Base-by-base conservation (phyloP, 2,888 invertebrate genomes). In the Erannis defoliaria region DNA sequence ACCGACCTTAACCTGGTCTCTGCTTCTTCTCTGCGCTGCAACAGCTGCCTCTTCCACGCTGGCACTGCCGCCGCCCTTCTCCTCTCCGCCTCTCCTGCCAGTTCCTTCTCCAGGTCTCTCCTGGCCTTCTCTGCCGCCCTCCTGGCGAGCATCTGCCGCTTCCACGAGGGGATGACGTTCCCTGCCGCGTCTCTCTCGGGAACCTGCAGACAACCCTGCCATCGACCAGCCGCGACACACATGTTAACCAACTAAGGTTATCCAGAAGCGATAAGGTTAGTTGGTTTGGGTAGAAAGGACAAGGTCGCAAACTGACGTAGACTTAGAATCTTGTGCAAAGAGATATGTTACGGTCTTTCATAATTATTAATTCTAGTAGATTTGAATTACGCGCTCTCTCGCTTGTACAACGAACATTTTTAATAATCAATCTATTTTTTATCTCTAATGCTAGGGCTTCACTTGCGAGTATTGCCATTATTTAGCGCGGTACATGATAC, bases 41-140 rank as follows among this genome's bases (percentile, higher is more conserved):
- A 88, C 60, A 99, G 93, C 80, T 98, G 98, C 56, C 98, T 94
- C 86, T 99, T 98, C 99, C 99, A 99, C 50, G 97, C 97, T 0
- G 99, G 99, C 75, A 99, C 97, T 12, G 98, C 95, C 19, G 97
- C 96, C 45, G 98, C 94, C 69, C 98, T 93, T 75, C 97, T 95
- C 74, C 96, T 96, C 86, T 98, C 98, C 0, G 97, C 97, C 80
- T 98, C 97, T 64, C 95, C 94, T 4, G 96, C 96, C 76, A 98
- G 93, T 77, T 97, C 96, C 82, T 97, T 97, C 86, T 98, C 98
- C 73, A 98, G 93, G 79, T 99, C 98, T 78, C 97, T 97, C 71
- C 97, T 95, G 9, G 98, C 98, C 72, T 97, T 96, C 86, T 99
- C 98, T 0, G 99, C 98, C 0, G 98, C 97, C 84, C 98, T 97